These are phyloP conservation scores for Fregata magnificens DNA, from an alignment of 2,113 vertebrate species.

Conservation along the genomic window DNA sequence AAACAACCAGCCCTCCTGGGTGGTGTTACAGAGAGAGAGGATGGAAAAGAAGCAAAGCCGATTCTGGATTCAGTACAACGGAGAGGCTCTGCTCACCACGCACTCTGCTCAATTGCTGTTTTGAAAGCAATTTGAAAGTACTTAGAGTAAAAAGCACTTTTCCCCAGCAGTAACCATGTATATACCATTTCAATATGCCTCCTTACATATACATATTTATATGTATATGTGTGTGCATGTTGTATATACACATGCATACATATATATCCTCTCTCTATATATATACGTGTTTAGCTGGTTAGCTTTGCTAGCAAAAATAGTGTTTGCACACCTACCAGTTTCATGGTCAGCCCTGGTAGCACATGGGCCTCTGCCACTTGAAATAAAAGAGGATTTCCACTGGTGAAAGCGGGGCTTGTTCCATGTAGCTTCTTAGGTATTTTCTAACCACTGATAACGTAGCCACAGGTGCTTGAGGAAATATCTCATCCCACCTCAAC, in stretches of 20 bases:
- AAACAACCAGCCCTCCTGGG: not conserved
- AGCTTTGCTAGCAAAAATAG: not conserved
- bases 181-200: not conserved
- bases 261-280: not conserved
- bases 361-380: not conserved
- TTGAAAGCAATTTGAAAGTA: not conserved
- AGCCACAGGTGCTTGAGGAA: not conserved
- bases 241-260: not conserved
- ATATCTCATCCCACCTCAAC: not conserved
- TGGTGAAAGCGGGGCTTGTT: not conserved
- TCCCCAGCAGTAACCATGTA: not conserved
- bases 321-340: not conserved
- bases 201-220: not conserved
- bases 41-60: not conserved
- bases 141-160: not conserved
- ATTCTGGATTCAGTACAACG: not conserved
- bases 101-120: not conserved
- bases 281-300: not conserved
- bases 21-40: not conserved
- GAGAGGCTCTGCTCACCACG: not conserved
- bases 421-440: not conserved
- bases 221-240: fast-evolving
- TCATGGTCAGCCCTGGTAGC: not conserved
- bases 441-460: not conserved
- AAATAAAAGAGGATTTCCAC: not conserved